phyloP scores from a whole-genome alignment of 2,888 invertebrate genomes.

The Sabatieria punctata region DNA sequence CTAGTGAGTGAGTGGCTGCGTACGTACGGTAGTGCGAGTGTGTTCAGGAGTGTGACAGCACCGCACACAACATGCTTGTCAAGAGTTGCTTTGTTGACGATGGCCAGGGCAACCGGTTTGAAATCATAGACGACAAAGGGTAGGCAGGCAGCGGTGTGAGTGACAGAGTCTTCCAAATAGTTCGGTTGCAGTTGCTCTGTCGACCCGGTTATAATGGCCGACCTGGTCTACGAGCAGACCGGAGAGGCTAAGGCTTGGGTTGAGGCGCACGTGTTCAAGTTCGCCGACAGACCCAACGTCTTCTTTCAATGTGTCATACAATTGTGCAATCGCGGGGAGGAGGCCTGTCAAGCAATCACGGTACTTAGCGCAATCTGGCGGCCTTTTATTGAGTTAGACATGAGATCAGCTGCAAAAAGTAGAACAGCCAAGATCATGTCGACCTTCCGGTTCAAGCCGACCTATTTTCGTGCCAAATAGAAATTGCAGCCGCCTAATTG shows the following conservation, averaged over 20 bases:
- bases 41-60: not conserved
- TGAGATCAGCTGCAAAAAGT: not conserved
- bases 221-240: conserved; percentile 1
- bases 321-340: conserved; percentile 8
- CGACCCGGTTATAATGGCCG: conserved; percentile 8
- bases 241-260: conserved; percentile 7
- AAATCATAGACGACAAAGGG: conserved; percentile 9
- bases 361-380: not conserved
- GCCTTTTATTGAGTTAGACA: too few relatives aligned
- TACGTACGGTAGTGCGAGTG: not conserved
- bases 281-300: conserved; percentile 9
- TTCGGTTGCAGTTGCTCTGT: conserved; percentile 5
- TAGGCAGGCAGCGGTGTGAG: not conserved
- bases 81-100: conserved; percentile 10
- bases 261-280: conserved; percentile 11
- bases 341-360: conserved; percentile 1
- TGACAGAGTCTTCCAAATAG: not conserved
- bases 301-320: conserved; percentile 9
- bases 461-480: not conserved
- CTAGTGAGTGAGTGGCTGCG: not conserved
- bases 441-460: not conserved
- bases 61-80: conserved; percentile 3
- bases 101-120: conserved; percentile 6
- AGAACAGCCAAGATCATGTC: not conserved
- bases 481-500: too few relatives aligned